These are phyloP conservation scores for Beroe forskalii DNA, from an alignment of 37 sponge, comb jelly and placozoan species.

Conservation along the genomic window DNA sequence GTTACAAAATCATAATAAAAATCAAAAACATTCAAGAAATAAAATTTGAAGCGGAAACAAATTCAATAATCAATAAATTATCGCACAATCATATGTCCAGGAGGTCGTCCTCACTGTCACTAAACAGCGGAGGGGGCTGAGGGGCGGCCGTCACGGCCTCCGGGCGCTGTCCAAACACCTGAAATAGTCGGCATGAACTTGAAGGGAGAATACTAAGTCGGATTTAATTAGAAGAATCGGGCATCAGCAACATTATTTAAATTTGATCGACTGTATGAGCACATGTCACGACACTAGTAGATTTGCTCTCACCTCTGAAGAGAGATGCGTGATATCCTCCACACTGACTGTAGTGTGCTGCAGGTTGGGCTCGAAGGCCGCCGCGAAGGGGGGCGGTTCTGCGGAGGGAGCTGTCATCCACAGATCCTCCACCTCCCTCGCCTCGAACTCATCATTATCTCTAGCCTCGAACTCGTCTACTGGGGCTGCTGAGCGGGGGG, in stretches of 20 bases:
- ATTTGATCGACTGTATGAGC: too few species aligned
- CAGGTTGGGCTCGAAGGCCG: conserved; percentile 13
- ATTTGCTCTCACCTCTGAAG: conserved; percentile 18
- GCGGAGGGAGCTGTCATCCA: conserved; percentile 58
- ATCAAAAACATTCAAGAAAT: too few species aligned
- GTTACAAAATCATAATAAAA: too few species aligned
- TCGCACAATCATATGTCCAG: neutral
- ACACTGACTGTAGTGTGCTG: conserved; percentile 23
- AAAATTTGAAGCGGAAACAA: neutral
- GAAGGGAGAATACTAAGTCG: too few species aligned
- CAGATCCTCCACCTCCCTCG: conserved; percentile 44
- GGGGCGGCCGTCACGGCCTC: neutral
- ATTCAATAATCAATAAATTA: neutral
- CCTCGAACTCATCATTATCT: conserved; percentile 17
- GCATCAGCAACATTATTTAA: too few species aligned
- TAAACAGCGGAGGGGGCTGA: conserved; percentile 27
- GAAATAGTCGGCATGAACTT: neutral
- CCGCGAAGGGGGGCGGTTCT: neutral
- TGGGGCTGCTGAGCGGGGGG: too few species aligned
- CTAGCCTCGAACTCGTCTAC: neutral
- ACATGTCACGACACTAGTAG: too few species aligned
- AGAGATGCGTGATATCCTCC: conserved; percentile 38
- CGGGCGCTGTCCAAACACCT: conserved; percentile 31
- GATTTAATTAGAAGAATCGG: too few species aligned
- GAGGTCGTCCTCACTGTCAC: conserved; percentile 56